A percentile compares a stretch with the other conserved stretches of the same genome.
These are phyloP conservation scores for Tympanuchus pallidicinctus DNA, from an alignment of 2,113 vertebrate genomes.

Conservation along the genomic window DNA sequence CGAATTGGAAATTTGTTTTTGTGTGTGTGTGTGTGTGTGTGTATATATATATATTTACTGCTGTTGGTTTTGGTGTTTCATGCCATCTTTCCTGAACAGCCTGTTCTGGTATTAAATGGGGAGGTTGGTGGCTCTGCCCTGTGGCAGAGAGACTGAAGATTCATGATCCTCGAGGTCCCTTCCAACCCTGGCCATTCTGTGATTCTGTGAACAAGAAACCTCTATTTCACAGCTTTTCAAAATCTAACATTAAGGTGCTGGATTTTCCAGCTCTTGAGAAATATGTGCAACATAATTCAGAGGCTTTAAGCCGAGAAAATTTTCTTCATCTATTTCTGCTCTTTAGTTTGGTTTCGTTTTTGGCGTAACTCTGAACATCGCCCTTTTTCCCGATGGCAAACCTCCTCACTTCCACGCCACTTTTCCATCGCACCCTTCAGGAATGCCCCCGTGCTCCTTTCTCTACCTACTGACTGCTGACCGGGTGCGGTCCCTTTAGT, in stretches of 20 bases:
- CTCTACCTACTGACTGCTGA: not conserved
- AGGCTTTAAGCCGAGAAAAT: not conserved
- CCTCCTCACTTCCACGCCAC: fast-evolving
- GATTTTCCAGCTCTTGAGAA: not conserved
- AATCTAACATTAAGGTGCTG: not conserved
- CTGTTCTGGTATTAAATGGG: too few species aligned
- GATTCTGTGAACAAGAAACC: not conserved
- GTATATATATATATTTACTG: too few species aligned
- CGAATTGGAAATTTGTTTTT: not conserved
- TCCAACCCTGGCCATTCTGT: too few species aligned
- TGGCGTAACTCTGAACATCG: fast-evolving
- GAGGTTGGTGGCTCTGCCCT: too few species aligned
- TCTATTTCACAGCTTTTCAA: not conserved
- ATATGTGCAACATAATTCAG: not conserved
- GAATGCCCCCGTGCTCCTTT: fast-evolving
- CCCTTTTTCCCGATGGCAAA: fast-evolving
- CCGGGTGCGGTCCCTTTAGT: not conserved
- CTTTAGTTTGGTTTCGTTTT: fast-evolving
- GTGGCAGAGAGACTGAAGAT: too few species aligned
- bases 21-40: not conserved
- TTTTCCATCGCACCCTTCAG: fast-evolving
- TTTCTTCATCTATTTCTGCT: not conserved
- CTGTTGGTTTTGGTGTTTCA: not conserved
- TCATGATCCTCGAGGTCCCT: too few species aligned
- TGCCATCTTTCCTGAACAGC: not conserved